These are phyloP conservation scores for Sapayoa aenigma DNA, from an alignment of 2,113 vertebrate species.

Conservation along the genomic window DNA sequence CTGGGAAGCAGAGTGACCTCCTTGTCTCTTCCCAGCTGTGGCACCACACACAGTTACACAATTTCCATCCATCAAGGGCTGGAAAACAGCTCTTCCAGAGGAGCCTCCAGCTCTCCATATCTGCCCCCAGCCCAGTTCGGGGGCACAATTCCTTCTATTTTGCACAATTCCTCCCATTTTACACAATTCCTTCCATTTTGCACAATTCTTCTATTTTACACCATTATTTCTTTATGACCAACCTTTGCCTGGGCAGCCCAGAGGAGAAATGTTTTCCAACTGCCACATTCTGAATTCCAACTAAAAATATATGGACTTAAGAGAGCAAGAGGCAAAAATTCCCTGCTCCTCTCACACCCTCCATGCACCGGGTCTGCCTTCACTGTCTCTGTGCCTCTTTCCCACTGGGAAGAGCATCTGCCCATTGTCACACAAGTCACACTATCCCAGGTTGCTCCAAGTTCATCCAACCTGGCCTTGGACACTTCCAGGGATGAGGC, in stretches of 20 bases:
- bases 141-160: neutral
- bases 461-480: neutral
- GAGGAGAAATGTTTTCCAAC: neutral
- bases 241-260: neutral
- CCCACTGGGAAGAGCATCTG: neutral
- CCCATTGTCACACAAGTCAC: neutral
- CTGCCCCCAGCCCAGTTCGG: no score
- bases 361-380: neutral
- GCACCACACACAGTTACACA: fast-evolving
- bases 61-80: neutral
- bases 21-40: neutral
- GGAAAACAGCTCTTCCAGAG: neutral
- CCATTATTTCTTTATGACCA: neutral
- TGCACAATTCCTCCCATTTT: no score
- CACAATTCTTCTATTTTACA: neutral
- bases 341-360: neutral
- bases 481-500: neutral
- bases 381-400: neutral
- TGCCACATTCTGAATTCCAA: fast-evolving
- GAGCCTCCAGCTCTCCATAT: neutral
- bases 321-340: neutral
- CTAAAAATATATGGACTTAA: fast-evolving
- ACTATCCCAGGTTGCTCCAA: neutral
- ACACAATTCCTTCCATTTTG: no score
- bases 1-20: neutral